Evolutionary conservation across 1,140 invertebrate species (phyloP).

Genomic region (Dendroctonus ponderosae): DNA sequence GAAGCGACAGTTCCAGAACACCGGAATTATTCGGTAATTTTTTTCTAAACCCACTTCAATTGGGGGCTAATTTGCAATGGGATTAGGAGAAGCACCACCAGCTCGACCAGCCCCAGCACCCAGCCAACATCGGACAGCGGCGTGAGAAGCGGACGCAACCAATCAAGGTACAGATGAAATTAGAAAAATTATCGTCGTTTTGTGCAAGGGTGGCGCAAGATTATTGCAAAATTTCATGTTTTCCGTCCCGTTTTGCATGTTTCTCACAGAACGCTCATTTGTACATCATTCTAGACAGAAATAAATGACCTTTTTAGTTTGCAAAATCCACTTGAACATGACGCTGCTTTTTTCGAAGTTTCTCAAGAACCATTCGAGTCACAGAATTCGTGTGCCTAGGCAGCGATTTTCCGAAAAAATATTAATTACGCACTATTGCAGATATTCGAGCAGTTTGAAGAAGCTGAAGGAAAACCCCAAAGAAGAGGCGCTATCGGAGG

Average conservation of each 20-base stretch:
- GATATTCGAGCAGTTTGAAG: slow-evolving; percentile 40
- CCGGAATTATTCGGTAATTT: slow-evolving; percentile 41
- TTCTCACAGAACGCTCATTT: too few relatives aligned
- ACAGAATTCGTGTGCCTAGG: too few relatives aligned
- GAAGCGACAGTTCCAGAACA: slow-evolving; percentile 39
- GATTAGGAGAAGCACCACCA: slow-evolving; percentile 46
- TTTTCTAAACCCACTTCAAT: slow-evolving; percentile 19
- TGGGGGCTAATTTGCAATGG: not conserved
- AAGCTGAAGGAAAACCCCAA: slow-evolving; percentile 40
- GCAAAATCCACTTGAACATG: too few relatives aligned
- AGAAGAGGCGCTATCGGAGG: slow-evolving; percentile 27
- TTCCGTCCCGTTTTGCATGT: too few relatives aligned
- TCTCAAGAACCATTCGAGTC: too few relatives aligned
- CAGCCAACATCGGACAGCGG: slow-evolving; percentile 48
- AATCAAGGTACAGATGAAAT: slow-evolving; percentile 30
- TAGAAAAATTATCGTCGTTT: too few relatives aligned
- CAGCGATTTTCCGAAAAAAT: too few relatives aligned
- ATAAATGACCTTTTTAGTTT: too few relatives aligned
- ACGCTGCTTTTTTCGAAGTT: too few relatives aligned
- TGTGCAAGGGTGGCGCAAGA: not conserved
- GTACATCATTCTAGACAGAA: too few relatives aligned
- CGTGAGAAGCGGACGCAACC: slow-evolving; percentile 40
- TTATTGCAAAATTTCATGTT: not conserved
- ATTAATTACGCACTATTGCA: not conserved
- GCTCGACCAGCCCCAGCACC: slow-evolving; percentile 46